A percentile compares a stretch with the other conserved stretches of the same genome.
Conservation (phyloP, 2,888 invertebrate genomes). For the Dendrolimus houi region DNA sequence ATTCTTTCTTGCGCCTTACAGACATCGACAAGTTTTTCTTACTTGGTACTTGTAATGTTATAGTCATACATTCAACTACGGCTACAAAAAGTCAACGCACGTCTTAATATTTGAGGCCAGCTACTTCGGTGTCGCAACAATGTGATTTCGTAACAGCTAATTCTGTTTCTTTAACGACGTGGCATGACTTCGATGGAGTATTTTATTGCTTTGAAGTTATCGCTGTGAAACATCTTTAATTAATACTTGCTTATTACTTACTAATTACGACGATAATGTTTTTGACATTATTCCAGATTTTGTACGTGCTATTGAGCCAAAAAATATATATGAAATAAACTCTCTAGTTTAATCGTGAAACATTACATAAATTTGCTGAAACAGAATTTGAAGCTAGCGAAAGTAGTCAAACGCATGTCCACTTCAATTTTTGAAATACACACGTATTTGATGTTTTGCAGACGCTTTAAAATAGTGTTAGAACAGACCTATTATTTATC, state of each 20-base stretch:
- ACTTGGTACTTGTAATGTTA: neutral
- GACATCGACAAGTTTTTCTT: too few relatives aligned
- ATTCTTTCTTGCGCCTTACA: too few relatives aligned
- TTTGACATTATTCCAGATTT: neutral
- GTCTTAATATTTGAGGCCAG: constrained; percentile 40
- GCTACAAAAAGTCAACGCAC: constrained; percentile 25
- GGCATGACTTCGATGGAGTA: constrained; percentile 26
- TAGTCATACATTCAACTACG: constrained; percentile 15
- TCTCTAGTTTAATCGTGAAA: too few relatives aligned
- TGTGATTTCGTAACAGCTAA: constrained; percentile 37
- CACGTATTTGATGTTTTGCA: too few relatives aligned
- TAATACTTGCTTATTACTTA: neutral
- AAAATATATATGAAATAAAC: too few relatives aligned
- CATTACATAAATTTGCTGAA: too few relatives aligned
- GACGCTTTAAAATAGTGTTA: too few relatives aligned
- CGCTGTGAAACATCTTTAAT: neutral
- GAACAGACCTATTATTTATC: too few relatives aligned
- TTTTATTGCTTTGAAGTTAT: neutral
- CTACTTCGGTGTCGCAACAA: constrained; percentile 29
- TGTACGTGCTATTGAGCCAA: neutral
- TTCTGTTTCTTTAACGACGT: constrained; percentile 36
- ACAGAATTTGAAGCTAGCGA: too few relatives aligned
- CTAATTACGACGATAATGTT: neutral
- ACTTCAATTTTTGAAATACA: too few relatives aligned
- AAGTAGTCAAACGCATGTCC: too few relatives aligned